Base-by-base conservation (phyloP, 2,888 invertebrate genomes). In the Drosophila putrida region DNA sequence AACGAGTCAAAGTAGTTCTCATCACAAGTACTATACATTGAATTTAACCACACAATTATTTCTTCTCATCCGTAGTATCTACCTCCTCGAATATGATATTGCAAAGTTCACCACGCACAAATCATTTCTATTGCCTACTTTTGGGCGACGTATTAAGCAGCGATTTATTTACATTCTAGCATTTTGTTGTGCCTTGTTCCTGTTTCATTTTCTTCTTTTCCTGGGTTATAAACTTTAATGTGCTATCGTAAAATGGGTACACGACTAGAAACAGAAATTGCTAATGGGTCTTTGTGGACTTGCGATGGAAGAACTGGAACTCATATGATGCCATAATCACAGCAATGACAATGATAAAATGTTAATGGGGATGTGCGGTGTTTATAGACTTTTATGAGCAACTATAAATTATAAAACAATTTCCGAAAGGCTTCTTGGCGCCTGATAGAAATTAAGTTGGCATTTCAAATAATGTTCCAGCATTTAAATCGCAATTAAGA, bases 361-460 rank as follows among this genome's bases (percentile, higher is more conserved):
- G 64, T 78, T 78, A 82, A 76, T 66, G 49, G 11, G 15, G n/a
- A 8, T 35, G 78, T 68, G 58, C 27, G 49, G 47, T 35, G 27
- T 46, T 13, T 43, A 41, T 38, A 35, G 71, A 68, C 59, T 74
- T 86, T 83, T 78, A 88, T 78, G 74, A 51, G 15, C 50, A 49
- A 31, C 54, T 58, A 82, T 89, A 89, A 88, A 88, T 88, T 89
- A 85, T 82, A 75, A 79, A 78, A 74, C 75, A 85, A 88, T 85
- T 89, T 83, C 59, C 36, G 25, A 15, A 44, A 41, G 27, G 31
- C 13, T 53, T 39, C 49, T 35, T 38, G 47, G 49, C 28, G 44
- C 9, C 41, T 61, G 58, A 27, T 44, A 51, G 51, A 59, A 54
- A 53, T 44, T 46, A 54, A 36, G 38, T 54, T 36, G 49, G 41